A percentile compares a stretch with the other conserved stretches of the same genome.
Conservation (phyloP, 2,797 vertebrate genomes). For the Halcyon chelicuti region DNA sequence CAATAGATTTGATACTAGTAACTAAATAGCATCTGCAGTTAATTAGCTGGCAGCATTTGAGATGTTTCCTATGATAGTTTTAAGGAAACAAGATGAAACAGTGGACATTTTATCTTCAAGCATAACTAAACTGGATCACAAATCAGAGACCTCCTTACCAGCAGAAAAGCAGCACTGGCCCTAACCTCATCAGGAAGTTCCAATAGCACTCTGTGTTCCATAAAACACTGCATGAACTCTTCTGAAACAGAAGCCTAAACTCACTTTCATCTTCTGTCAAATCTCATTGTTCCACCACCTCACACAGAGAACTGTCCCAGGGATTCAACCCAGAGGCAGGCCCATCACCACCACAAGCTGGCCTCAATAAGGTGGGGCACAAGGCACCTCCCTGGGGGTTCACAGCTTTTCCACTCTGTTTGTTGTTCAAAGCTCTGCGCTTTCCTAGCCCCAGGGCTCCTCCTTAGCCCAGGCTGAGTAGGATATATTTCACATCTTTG, state of each 20-base stretch:
- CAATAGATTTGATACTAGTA: neutral
- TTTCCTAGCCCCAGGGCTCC: neutral
- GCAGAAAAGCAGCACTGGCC: neutral
- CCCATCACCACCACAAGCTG: neutral
- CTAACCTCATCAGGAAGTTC: neutral
- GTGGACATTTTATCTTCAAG: neutral
- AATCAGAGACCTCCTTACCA: neutral
- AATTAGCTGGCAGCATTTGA: neutral
- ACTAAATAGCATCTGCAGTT: neutral
- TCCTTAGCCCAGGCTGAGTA: neutral
- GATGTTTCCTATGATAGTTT: neutral
- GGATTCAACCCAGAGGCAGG: neutral
- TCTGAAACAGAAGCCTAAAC: neutral
- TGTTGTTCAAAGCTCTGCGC: neutral
- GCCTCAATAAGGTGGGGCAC: neutral
- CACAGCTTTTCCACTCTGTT: neutral
- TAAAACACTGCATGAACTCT: neutral
- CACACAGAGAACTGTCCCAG: neutral
- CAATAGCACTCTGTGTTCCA: neutral
- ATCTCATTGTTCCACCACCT: neutral
- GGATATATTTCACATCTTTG: constrained; percentile 16
- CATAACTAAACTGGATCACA: neutral
- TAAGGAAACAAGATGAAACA: neutral
- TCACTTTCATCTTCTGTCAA: neutral
- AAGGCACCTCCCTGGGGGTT: neutral